Conservation (phyloP, 2,113 vertebrate species). For the Eulacestoma nigropectus region DNA sequence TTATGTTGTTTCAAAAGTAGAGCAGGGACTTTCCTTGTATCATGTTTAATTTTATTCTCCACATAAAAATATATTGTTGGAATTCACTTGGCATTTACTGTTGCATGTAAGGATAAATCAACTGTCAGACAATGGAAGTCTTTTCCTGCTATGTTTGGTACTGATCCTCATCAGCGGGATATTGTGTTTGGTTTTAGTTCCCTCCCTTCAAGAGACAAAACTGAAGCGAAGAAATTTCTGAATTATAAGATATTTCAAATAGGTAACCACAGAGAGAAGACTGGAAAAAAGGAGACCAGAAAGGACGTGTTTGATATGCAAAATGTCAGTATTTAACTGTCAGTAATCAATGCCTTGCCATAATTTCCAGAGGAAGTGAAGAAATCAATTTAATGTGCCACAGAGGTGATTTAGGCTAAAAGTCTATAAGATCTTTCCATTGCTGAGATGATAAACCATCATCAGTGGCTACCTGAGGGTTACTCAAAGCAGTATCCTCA, state of each 20-base stretch:
- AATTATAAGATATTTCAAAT: background rate
- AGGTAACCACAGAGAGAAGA: background rate
- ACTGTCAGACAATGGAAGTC: background rate
- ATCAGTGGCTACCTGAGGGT: background rate
- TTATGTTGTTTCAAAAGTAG: constrained; percentile 9
- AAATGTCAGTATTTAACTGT: background rate
- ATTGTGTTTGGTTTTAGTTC: background rate
- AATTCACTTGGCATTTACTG: background rate
- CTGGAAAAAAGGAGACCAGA: background rate
- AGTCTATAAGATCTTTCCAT: background rate
- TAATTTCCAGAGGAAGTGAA: background rate
- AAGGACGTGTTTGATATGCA: background rate
- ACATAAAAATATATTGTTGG: constrained; percentile 4
- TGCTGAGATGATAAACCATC: background rate
- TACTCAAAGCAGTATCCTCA: background rate
- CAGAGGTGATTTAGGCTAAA: background rate
- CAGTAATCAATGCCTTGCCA: background rate
- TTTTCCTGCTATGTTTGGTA: background rate
- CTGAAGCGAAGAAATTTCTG: background rate
- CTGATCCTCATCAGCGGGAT: background rate
- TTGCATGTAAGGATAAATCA: background rate
- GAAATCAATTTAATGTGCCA: background rate
- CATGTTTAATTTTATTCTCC: constrained; percentile 28
- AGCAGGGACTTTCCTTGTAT: constrained; percentile 27
- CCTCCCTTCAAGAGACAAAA: background rate